Evolutionary conservation across 2,888 invertebrate genomes (phyloP), one percentile per base, ranked within the genome.

Genomic region (Stratiomys singularior): DNA sequence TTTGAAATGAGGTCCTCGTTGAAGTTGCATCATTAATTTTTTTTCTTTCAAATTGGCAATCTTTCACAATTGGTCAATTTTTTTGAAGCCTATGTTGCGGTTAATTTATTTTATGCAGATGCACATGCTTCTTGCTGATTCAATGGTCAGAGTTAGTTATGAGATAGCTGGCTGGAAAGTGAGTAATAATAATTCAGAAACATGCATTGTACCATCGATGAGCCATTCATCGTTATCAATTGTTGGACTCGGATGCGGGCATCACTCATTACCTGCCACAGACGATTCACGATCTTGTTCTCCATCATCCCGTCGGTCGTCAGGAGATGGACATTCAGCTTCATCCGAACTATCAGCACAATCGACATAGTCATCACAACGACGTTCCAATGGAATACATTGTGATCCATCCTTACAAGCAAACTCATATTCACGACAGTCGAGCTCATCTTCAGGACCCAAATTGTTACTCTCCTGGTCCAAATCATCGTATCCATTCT

Each of bases 311-410:
- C 60, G n/a, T 4, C 60, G 5, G 23, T 60, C 60, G 60, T 56
- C 56, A 5, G 21, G 7, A 11, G 56, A 7, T 1, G 47, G 47
- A 37, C 90, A 91, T 77, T 86, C 83, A 0, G 69, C 44, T 84
- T 91, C 91, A 83, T 91, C 91, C 15, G 86, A 86, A 27, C 87
- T 87, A 81, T 89, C 87, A 7, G 82, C 81, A 83, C 91, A 91
- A 82, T 91, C 90, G n/a, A 72, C 44, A 13, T 81, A 81, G 11
- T 44, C 15, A 69, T 81, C 79, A 67, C 81, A 81, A 18, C 25
- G 23, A 15, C 46, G 13, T 28, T 27, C n/a, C n/a, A 52, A 15
- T 56, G 78, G 78, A 18, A 80, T 67, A 47, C 80, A 80, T 52
- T 21, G n/a, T 27, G 28, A 23, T 7, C 79, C 78, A 71, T 58